phyloP scores from a whole-genome alignment of 2,113 vertebrate species.

The Melanocharis versteri region DNA sequence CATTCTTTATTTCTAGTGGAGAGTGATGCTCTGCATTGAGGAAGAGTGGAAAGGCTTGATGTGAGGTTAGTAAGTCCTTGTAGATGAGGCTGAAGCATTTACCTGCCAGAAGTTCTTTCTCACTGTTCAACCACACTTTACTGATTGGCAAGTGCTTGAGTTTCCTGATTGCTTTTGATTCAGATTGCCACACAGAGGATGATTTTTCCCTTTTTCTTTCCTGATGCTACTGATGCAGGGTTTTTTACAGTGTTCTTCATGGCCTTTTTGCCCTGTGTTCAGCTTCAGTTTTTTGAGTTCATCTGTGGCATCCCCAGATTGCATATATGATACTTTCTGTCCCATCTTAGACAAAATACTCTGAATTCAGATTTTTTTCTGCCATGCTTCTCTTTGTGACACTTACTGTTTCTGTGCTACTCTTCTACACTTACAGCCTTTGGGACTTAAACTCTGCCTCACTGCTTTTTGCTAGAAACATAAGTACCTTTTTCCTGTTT shows the following conservation, averaged over 20 bases:
- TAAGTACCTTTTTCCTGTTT: background rate
- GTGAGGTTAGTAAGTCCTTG: background rate
- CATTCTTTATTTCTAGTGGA: background rate
- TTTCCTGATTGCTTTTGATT: slow-evolving; percentile 56
- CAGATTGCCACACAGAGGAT: background rate
- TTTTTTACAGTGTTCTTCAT: background rate
- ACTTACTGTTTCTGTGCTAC: background rate
- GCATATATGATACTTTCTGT: background rate
- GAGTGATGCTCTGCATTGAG: background rate
- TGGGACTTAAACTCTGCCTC: background rate
- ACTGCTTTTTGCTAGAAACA: background rate
- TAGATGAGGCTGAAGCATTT: background rate
- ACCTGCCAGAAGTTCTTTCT: background rate
- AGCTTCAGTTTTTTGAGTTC: background rate
- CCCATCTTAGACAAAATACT: background rate
- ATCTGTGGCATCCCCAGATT: background rate
- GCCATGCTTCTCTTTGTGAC: background rate
- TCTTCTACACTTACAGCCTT: background rate
- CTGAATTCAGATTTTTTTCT: background rate
- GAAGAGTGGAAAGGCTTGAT: background rate
- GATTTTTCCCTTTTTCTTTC: slow-evolving; percentile 5
- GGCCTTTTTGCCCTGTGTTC: background rate
- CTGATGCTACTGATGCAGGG: background rate
- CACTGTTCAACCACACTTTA: background rate
- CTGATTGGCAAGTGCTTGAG: slow-evolving; percentile 42